Evolutionary conservation across 2,113 vertebrate species (phyloP).

Genomic region (Azemiops feae): DNA sequence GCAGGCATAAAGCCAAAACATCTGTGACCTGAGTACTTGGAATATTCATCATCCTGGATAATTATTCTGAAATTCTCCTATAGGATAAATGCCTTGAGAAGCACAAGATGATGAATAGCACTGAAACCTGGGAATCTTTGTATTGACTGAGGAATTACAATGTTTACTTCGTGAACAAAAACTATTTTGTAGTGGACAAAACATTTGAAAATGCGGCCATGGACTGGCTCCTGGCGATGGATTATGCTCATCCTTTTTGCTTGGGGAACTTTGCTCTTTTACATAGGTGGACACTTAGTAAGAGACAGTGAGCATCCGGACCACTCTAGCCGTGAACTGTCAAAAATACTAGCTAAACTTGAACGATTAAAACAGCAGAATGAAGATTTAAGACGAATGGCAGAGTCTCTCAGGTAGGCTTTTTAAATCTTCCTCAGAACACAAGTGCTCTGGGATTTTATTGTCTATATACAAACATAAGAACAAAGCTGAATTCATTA

Average conservation of each 20-base stretch:
- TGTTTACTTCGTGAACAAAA: slow-evolving; percentile 72
- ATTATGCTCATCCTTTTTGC: slow-evolving; percentile 98
- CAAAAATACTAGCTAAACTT: slow-evolving; percentile 97
- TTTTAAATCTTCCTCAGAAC: slow-evolving; percentile 1
- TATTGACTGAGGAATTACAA: slow-evolving; percentile 54
- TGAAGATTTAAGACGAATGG: slow-evolving; percentile 96
- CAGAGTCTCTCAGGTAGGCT: slow-evolving; percentile 93
- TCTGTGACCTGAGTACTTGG: slow-evolving; percentile 38
- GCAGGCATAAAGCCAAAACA: slow-evolving; percentile 64
- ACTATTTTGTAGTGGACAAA: slow-evolving; percentile 66
- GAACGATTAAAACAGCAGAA: slow-evolving; percentile 98
- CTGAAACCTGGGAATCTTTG: slow-evolving; percentile 36
- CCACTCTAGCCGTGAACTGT: slow-evolving; percentile 93
- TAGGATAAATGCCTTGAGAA: slow-evolving; percentile 34
- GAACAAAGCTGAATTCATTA: not conserved
- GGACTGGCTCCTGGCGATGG: slow-evolving; percentile 99
- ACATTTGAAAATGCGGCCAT: slow-evolving; percentile 93
- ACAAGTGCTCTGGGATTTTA: not conserved
- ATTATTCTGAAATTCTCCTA: slow-evolving; percentile 37
- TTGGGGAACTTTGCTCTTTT: slow-evolving; percentile 97
- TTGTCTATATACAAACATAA: slow-evolving; percentile 1
- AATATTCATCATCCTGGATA: slow-evolving; percentile 32
- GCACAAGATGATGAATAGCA: slow-evolving; percentile 60
- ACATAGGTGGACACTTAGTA: slow-evolving; percentile 96
- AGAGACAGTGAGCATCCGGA: slow-evolving; percentile 94